Evolutionary conservation across 2,113 vertebrate genomes (phyloP), one percentile per base, ranked within the genome.

Genomic region (Ciconia maguari): DNA sequence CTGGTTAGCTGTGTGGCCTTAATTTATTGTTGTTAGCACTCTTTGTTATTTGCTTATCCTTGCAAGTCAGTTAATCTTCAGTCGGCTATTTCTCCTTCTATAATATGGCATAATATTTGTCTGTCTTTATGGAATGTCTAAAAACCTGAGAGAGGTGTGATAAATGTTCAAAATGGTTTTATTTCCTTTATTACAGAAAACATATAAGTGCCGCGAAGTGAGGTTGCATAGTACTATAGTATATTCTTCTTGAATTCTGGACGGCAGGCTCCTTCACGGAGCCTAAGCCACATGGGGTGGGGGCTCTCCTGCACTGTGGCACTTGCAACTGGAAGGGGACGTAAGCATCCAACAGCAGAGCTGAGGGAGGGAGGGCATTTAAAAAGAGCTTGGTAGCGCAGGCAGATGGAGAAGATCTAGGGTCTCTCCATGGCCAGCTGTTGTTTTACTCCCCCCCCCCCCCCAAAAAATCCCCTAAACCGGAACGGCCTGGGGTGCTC

Each of bases 1-100:
- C 93, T 80, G 81, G 51, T 41, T 91, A 66, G 62, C 81, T 72
- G 42, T 34, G 58, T 16, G 38, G 27, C 85, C 76, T 68, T 92
- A 44, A 61, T 94, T 87, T 80, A 71, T 58, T 65, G 77, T 57
- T 62, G 82, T 80, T 79, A 58, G 16, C 38, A 5, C 68, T 92
- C 58, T 60, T 90, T 58, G 81, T 51, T 90, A 34, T 79, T 89
- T 94, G 79, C 58, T 92, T 87, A 90, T 77, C 78, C 74, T 76
- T 52, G 48, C 64, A 72, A 80, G 83, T 57, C 52, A 42, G 62
- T 89, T 95, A 77, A 68, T 91, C 85, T 71, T 62, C 21, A 7
- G 48, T 9, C 11, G 17, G 77, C 81, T 83, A 8, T 69, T 87
- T 80, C 58, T 80, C 62, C 38, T 54, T 52, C 70, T 80, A 2